Base-by-base conservation (phyloP, 1,140 invertebrate genomes). In the Saccostrea glomerata region DNA sequence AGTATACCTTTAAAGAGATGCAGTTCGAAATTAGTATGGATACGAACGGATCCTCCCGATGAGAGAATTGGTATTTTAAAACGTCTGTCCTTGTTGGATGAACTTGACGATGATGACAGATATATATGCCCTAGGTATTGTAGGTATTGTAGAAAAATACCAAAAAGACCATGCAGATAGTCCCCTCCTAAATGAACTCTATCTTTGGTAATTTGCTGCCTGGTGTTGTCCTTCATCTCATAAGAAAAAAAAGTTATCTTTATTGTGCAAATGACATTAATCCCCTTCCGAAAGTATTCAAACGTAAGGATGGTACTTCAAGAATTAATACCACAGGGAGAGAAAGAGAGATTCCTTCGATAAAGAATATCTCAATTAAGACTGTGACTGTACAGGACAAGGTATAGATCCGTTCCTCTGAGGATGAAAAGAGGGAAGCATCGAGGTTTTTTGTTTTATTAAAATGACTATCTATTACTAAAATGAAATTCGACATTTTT, bases 91-190 rank as follows among this genome's bases (percentile, higher is more conserved):
- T 36, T 66, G 4, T 40, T 86, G 15, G 36, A 85, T 40, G 13
- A 54, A n/a, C 82, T 66, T 83, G 89, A 86, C 9, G 87, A 86
- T 84, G 89, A 88, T 36, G 87, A 90, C 82, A 77, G 85, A 88
- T 86, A 55, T 87, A 17, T 90, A 63, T 66, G 17, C 40, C 30
- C 82, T 25, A 30, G 66, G 47, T 36, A 87, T 90, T 23, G 84
- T 90, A 63, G 89, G n/a, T n/a, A n/a, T n/a, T n/a, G n/a, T n/a
- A n/a, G n/a, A 88, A 55, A 86, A 70, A 60, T 90, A 90, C 84
- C 17, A 84, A 86, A 82, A 55, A 25, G 89, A 87, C 84, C 87
- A 47, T n/a, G n/a, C n/a, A n/a, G 40, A 47, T 47, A 47, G 40
- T 30, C 13, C n/a, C 7, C 56, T 84, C 11, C 77, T 90, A 56